A percentile compares a stretch with the other conserved stretches of the same genome.
These are phyloP conservation scores for Syngnathus floridae DNA, from an alignment of 2,113 vertebrate genomes.

Conservation along the genomic window DNA sequence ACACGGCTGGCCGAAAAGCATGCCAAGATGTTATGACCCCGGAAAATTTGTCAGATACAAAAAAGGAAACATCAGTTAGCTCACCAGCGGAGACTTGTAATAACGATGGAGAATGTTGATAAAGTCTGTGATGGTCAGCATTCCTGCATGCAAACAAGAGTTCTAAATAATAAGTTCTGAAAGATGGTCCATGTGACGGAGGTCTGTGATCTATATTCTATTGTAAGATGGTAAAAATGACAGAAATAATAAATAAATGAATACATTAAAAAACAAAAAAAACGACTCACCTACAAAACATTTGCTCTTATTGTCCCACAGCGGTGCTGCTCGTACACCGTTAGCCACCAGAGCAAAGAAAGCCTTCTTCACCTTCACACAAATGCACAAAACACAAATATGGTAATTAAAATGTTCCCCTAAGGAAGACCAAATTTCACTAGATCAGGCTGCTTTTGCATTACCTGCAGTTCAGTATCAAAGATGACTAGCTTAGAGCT, in stretches of 20 bases:
- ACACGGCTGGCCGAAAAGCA: no score
- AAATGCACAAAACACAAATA: neutral
- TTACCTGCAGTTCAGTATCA: slow-evolving; percentile 82
- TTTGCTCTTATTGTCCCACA: slow-evolving; percentile 63
- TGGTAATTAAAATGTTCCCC: neutral
- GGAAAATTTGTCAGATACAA: neutral
- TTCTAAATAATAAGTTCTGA: neutral
- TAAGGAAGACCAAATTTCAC: neutral
- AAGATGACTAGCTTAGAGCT: slow-evolving; percentile 94
- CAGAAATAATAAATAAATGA: neutral
- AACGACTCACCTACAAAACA: slow-evolving; percentile 58
- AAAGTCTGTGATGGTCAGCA: slow-evolving; percentile 98
- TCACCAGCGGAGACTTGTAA: slow-evolving; percentile 92
- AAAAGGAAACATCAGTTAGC: slow-evolving; percentile 14
- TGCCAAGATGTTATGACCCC: neutral
- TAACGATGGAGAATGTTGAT: slow-evolving; percentile 96
- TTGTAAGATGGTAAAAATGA: neutral
- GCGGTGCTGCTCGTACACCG: slow-evolving; percentile 57
- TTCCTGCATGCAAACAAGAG: slow-evolving; percentile 69
- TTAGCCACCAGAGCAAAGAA: slow-evolving; percentile 65
- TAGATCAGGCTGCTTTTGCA: neutral
- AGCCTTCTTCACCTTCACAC: slow-evolving; percentile 59
- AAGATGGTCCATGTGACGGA: neutral
- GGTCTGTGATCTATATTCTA: neutral
- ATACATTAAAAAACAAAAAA: no score